Evolutionary conservation across 1,140 invertebrate species (phyloP), one percentile per base, ranked within the genome.

Genomic region (Vanessa atalanta): DNA sequence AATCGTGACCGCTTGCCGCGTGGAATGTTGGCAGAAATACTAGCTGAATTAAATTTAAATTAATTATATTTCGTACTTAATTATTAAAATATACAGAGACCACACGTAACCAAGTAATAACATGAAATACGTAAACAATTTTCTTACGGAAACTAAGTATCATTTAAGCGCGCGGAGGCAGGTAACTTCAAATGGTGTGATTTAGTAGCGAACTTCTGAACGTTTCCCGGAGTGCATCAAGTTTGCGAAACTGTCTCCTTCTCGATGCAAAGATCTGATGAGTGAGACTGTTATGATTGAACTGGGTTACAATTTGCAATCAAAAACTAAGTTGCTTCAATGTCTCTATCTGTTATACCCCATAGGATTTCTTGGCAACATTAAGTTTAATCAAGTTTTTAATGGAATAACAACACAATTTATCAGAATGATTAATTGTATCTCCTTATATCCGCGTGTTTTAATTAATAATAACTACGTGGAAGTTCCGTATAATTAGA

Each of bases 161-260:
- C 4, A 57, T 75, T 71, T 77, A 74, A 70, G 65, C 47, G 53
- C 48, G 53, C 68, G 47, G 47, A 48, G 47, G 31, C 51, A 51
- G 64, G 75, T 72, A 78, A 51, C 76, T 65, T 76, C 70, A 76
- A 77, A 68, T 78, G 76, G 71, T 75, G 71, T 83, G 78, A 83
- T 79, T 82, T 82, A 83, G 77, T 73, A 57, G 57, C 63, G 76
- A 80, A 82, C 77, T 84, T 84, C 63, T 48, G 73, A 51, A 48
- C 72, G 64, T 71, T 78, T 79, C 68, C 70, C 68, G 74, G 57
- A 76, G 55, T 68, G 74, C 74, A 76, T 67, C 53, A 68, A 76
- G 53, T 76, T 76, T 65, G 64, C 68, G 16, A 65, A 75, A 67
- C 67, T 70, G 64, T 73, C 66, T 72, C 55, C 16, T 61, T 70